A percentile compares a stretch with the other conserved stretches of the same genome.
These are phyloP conservation scores for Stegastes partitus DNA, from an alignment of 2,113 vertebrate species.

Conservation along the genomic window DNA sequence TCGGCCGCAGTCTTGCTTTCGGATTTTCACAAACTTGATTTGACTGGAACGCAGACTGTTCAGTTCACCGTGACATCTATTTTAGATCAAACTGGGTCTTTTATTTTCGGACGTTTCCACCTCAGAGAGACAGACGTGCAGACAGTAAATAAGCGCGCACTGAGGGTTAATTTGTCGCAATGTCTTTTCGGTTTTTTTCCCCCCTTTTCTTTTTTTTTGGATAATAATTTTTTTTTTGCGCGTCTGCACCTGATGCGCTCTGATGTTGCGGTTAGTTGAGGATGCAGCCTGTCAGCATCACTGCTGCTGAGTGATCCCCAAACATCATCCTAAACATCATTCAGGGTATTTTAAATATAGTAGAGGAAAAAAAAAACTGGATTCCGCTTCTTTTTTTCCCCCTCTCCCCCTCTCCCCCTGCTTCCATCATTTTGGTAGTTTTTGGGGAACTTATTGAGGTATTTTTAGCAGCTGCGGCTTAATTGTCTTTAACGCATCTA, in stretches of 20 bases:
- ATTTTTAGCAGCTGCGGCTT: constrained; percentile 31
- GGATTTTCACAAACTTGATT: constrained; percentile 64
- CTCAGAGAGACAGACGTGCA: background rate
- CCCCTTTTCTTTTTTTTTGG: too few species aligned
- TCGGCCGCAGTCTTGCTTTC: constrained; percentile 22
- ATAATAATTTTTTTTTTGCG: constrained; percentile 11
- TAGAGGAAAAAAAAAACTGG: background rate
- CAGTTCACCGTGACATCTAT: constrained; percentile 7
- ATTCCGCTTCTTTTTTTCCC: background rate
- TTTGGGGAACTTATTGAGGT: constrained; percentile 68
- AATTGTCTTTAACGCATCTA: constrained; percentile 61
- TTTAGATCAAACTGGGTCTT: constrained; percentile 28
- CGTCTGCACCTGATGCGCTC: constrained; percentile 81
- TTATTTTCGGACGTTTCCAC: constrained; percentile 21
- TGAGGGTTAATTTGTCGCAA: constrained; percentile 34
- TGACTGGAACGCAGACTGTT: background rate
- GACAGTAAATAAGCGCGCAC: constrained; percentile 22
- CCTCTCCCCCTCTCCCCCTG: background rate
- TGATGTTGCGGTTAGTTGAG: constrained; percentile 66
- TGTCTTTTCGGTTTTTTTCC: constrained; percentile 10
- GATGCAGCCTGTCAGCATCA: constrained; percentile 70
- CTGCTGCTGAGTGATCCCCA: constrained; percentile 35
- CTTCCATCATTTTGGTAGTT: constrained; percentile 52
- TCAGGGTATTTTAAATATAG: constrained; percentile 10
- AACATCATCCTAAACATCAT: constrained; percentile 20